These are phyloP conservation scores for Dendrolimus pini DNA, from an alignment of 2,888 invertebrate genomes.

Conservation along the genomic window DNA sequence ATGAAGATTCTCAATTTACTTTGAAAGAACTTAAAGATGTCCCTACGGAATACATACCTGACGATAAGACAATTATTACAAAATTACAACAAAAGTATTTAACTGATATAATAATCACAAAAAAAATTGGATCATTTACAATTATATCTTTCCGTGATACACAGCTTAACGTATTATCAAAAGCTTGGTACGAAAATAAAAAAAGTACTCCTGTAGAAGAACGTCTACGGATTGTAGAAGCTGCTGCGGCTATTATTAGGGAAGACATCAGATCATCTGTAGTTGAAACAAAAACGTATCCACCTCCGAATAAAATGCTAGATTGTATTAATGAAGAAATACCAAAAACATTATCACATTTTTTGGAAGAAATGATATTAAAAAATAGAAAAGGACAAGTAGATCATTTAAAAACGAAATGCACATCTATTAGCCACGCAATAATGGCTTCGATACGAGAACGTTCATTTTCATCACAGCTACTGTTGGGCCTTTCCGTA, in stretches of 20 bases:
- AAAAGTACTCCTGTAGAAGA: constrained; percentile 13
- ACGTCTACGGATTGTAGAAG: constrained; percentile 32
- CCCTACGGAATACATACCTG: constrained; percentile 28
- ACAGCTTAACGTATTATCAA: constrained; percentile 32
- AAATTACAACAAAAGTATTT: constrained; percentile 30
- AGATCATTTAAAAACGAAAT: constrained; percentile 31
- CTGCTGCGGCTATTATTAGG: constrained; percentile 39
- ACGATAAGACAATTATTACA: constrained; percentile 30
- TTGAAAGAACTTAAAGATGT: constrained; percentile 35
- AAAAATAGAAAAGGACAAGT: constrained; percentile 13
- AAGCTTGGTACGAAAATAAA: constrained; percentile 36
- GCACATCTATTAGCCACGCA: constrained; percentile 31
- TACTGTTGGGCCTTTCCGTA: no score
- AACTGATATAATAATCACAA: constrained; percentile 26
- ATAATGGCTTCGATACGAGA: constrained; percentile 26
- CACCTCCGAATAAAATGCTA: constrained; percentile 31
- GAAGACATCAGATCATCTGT: constrained; percentile 36
- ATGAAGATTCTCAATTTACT: constrained; percentile 40
- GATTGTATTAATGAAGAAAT: constrained; percentile 22
- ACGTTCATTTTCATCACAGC: constrained; percentile 2
- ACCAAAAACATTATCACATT: constrained; percentile 30
- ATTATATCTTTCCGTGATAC: constrained; percentile 34
- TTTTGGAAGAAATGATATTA: constrained; percentile 29
- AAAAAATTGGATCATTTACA: constrained; percentile 27
- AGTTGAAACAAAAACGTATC: constrained; percentile 34